phyloP scores from a whole-genome alignment of 1,140 invertebrate species.

The Cepaea nemoralis region DNA sequence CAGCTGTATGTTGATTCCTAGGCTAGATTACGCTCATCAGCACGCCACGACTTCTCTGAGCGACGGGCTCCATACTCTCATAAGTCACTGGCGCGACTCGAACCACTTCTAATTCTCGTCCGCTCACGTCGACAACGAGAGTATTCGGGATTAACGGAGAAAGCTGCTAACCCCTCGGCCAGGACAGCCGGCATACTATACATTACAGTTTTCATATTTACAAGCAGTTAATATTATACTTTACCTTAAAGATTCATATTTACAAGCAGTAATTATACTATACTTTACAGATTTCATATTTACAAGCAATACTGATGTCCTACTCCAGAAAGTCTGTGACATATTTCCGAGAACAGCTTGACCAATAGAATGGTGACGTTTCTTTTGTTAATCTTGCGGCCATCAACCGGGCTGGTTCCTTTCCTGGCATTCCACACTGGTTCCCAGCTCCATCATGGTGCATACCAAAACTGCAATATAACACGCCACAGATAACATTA shows the following conservation, averaged over 20 bases:
- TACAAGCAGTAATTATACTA: neutral
- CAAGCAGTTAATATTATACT: neutral
- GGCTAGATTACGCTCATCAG: too few relatives aligned
- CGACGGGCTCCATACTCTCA: too few relatives aligned
- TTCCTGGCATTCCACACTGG: conserved; percentile 76
- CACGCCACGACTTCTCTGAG: too few relatives aligned
- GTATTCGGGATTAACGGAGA: too few relatives aligned
- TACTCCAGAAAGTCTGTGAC: conserved; percentile 70
- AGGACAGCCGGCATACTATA: too few relatives aligned
- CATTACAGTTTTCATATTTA: too few relatives aligned
- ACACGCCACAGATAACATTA: neutral
- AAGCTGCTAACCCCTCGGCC: too few relatives aligned
- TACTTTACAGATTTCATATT: conserved; percentile 46
- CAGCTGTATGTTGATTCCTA: too few relatives aligned
- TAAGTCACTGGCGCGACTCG: too few relatives aligned
- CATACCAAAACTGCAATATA: conserved; percentile 83
- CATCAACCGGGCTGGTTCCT: conserved; percentile 75
- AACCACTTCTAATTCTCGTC: too few relatives aligned
- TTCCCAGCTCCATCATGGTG: conserved; percentile 90
- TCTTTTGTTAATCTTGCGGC: conserved; percentile 82
- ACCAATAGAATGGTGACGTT: conserved; percentile 92
- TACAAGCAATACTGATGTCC: conserved; percentile 55
- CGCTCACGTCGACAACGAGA: too few relatives aligned
- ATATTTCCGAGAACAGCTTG: conserved; percentile 85
- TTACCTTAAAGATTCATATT: conserved; percentile 11